Evolutionary conservation across 1,140 invertebrate genomes (phyloP), one percentile per base, ranked within the genome.

Genomic region (Arion vulgaris): DNA sequence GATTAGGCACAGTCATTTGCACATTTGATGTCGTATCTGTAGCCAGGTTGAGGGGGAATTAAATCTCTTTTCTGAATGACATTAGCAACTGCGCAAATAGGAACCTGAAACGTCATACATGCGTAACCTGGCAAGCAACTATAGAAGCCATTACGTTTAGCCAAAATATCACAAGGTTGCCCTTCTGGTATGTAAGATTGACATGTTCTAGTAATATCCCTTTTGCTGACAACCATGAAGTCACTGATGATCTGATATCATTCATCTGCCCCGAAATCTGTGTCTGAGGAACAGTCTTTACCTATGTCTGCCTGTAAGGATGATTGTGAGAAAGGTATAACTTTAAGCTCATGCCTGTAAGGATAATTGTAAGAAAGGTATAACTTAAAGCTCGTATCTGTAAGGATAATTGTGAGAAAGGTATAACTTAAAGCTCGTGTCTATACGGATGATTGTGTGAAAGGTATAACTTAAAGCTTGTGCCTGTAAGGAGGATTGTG

Each of bases 211-310:
- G 36, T 0, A 34, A 28, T 2, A 4, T 13, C 38, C 32, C 73
- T 45, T 34, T 51, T 75, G 73, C 73, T 75, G 19, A 51, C 45
- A 0, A 75, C n/a, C 73, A 75, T 75, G 28, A 51, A 51, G 13
- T 75, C 41, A 28, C 73, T 75, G 45, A 75, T 41, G 39, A 75
- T 75, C 49, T 75, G 73, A 75, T 45, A 75, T 17, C 73, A 75
- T 28, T 75, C 41, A 5, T 49, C 45, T 7, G 1, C 45, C 4
- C 36, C 73, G 36, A 41, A 75, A 41, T 75, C 5, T 9, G 1
- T 26, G 38, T 75, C 49, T 17, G 41, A 9, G 23, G n/a, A 38
- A 34, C 73, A 75, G 4, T 26, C n/a, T 51, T 75, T 51, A 5
- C 73, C 73, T 23, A 53, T 45, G 1, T n/a, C 38, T 26, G 73